Conservation (phyloP, 2,797 vertebrate genomes). For the Crypturellus tataupa region DNA sequence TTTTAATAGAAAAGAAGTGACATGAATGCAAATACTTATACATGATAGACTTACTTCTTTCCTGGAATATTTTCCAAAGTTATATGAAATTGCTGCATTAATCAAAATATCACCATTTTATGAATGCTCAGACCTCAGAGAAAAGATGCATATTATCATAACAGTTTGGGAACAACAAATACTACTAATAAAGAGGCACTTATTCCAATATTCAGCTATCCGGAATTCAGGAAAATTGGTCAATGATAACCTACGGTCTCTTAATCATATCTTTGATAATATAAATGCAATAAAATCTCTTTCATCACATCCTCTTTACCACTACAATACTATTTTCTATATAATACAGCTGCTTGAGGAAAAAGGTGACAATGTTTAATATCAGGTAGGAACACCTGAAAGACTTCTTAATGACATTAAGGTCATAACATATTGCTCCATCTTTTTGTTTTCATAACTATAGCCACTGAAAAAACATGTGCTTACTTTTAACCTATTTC, state of each 20-base stretch:
- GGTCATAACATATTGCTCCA: not conserved
- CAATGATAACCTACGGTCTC: not conserved
- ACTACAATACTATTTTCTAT: not conserved
- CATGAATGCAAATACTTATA: not conserved
- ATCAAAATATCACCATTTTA: not conserved
- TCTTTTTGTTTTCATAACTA: not conserved
- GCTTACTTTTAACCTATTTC: not conserved
- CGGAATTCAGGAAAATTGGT: not conserved
- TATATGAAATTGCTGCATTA: not conserved
- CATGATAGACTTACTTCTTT: not conserved
- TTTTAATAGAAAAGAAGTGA: not conserved
- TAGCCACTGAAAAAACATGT: not conserved
- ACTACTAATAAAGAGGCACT: not conserved
- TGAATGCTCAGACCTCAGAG: not conserved
- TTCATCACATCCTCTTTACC: not conserved
- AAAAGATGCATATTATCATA: not conserved
- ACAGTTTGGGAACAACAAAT: not conserved
- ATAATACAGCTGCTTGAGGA: not conserved
- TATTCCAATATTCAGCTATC: not conserved
- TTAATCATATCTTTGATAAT: not conserved
- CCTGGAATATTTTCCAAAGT: not conserved
- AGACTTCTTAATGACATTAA: not conserved
- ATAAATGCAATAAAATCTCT: not conserved
- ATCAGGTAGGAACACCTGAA: not conserved
- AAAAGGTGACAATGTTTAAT: not conserved